Evolutionary conservation across 2,888 invertebrate genomes (phyloP), one percentile per base, ranked within the genome.

Genomic region (Acrobeloides nanus): DNA sequence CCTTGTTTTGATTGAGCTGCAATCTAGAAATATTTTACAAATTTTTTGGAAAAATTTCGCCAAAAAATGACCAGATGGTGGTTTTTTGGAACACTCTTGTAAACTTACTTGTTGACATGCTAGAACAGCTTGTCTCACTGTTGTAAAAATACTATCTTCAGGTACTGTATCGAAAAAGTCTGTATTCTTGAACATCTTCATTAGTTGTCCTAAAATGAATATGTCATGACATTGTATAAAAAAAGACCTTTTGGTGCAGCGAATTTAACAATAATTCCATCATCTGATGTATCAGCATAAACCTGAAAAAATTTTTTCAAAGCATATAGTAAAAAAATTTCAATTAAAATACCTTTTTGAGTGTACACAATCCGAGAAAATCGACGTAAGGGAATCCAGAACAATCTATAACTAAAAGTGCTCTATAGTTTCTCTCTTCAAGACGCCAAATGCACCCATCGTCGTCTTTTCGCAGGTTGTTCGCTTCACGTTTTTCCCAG

Each of bases 301-400:
- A 67, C 55, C 64, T 64, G 34, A 35, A 53, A 38, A 17, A 20
- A n/a, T n/a, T n/a, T n/a, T n/a, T n/a, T 24, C n/a, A 33, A 12
- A 26, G 15, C 37, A 6, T 21, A 29, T 5, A 20, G 15, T 15
- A 17, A n/a, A 12, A 31, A 15, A 26, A 31, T 40, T 27, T 31
- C 18, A n/a, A n/a, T n/a, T n/a, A n/a, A n/a, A n/a, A n/a, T 8
- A 59, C 50, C 25, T 40, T 51, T 48, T 61, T 70, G 31, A 70
- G 34, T 3, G 67, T 68, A 5, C 51, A 49, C 12, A 65, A 29
- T 6, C 67, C 65, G 31, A 61, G 42, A 47, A 64, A 66, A 45
- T 70, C 70, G 12, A 70, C 62, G 47, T 68, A 70, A 2, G 67
- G 66, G 38, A 70, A 71, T 29, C 68, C 64, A 3, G 62, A 59